phyloP scores from a whole-genome alignment of 2,797 vertebrate species.

The Diceros bicornis region DNA sequence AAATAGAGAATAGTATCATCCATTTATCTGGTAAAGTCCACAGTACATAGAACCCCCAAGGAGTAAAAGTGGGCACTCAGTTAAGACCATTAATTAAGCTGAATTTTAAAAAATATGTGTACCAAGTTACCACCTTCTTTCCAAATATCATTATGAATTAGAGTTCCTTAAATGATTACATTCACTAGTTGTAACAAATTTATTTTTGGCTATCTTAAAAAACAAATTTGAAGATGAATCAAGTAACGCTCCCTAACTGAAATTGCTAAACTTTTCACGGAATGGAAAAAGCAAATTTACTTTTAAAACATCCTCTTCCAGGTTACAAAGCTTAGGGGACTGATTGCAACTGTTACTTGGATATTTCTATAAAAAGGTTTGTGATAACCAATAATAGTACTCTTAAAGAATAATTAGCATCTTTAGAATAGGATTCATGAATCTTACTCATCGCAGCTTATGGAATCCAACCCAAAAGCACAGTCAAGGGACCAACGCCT shows the following conservation, averaged over 20 bases:
- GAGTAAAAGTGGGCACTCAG: background rate
- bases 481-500: background rate
- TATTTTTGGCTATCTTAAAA: conserved; percentile 63
- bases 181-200: background rate
- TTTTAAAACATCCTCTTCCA: conserved; percentile 74
- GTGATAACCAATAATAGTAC: conserved; percentile 67
- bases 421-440: conserved; percentile 75
- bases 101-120: conserved; percentile 61
- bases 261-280: conserved; percentile 67
- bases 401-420: conserved; percentile 76
- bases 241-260: conserved; percentile 48
- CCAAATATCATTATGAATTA: conserved; percentile 65
- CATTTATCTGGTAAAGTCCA: conserved; percentile 6
- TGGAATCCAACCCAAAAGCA: conserved; percentile 66
- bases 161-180: conserved; percentile 52
- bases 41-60: background rate
- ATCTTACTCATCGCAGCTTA: conserved; percentile 71
- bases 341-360: conserved; percentile 58
- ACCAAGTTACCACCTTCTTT: background rate
- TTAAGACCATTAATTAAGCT: conserved; percentile 72
- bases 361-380: conserved; percentile 72
- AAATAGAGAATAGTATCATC: conserved; percentile 2
- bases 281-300: conserved; percentile 70
- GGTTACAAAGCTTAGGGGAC: background rate
- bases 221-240: conserved; percentile 63